Base-by-base conservation (phyloP, 2,113 vertebrate genomes). In the Sterna hirundo region DNA sequence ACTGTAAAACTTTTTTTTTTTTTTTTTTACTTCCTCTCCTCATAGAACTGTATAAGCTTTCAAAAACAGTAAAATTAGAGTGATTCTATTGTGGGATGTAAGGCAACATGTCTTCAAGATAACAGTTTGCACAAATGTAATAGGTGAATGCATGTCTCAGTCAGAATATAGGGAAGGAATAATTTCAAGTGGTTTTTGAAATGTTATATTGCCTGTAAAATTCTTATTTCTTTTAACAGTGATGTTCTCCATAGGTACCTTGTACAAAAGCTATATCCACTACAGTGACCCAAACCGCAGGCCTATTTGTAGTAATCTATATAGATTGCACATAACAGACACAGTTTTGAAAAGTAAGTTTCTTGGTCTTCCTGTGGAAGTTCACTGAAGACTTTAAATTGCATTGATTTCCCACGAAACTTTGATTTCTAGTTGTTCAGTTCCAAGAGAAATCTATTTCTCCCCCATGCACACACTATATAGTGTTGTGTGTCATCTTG, bases 271-370 rank as follows among this genome's bases (percentile, higher is more conserved):
- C 38, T 92, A 3, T 77, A 83, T 40, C 25, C 32, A 51, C 58
- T 62, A 70, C 46, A 32, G 55, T 82, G 83, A 86, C 81, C 46
- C 61, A 86, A 88, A 93, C 75, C 81, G n/a, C 26, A 46, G 66
- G 4, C 32, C 32, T 52, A 62, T 96, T 97, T 86, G 26, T 30
- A 47, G 76, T 90, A 83, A 95, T 94, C 58, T 86, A 15, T 89
- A 80, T 47, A 93, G 71, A 94, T 78, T 91, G 60, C 60, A 62
- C 46, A 38, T 75, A 88, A 46, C 42, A 83, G 71, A 60, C 15
- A 44, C 20, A 70, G 58, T 90, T 97, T 78, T 86, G 46, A 95
- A 85, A 95, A 97, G 86, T 38, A 85, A 68, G 68, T 94, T 88
- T 92, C 15, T 78, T 72, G 51, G 29, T 26, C 46, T 94, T 88